A percentile compares a stretch with the other conserved stretches of the same genome.
These are phyloP conservation scores for Falco berigora DNA, from an alignment of 2,797 vertebrate genomes.

Conservation along the genomic window DNA sequence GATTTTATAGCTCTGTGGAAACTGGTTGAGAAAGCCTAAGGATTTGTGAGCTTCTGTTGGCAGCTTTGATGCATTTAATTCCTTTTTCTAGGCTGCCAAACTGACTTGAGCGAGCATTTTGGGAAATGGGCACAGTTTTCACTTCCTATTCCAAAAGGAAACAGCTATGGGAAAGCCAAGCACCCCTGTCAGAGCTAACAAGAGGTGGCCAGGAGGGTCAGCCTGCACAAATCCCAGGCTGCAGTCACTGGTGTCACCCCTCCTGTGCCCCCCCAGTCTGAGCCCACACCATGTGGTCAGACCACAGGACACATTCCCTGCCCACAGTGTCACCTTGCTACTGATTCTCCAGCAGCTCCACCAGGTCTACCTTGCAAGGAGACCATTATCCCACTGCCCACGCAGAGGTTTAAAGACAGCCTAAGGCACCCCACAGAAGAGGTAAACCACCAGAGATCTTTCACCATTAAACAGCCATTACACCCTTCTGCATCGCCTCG, in stretches of 20 bases:
- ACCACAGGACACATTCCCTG: not conserved
- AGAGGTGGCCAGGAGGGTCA: not conserved
- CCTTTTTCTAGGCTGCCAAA: not conserved
- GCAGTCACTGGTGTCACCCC: not conserved
- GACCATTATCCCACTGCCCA: not conserved
- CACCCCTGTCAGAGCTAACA: not conserved
- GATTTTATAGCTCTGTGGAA: not conserved
- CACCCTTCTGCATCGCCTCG: not conserved
- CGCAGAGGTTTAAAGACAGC: not conserved
- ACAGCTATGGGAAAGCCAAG: not conserved
- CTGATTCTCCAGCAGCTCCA: not conserved
- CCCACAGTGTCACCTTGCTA: not conserved
- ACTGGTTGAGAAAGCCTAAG: not conserved
- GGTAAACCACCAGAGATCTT: not conserved
- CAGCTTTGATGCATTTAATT: not conserved
- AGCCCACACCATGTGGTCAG: not conserved
- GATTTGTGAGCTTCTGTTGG: not conserved
- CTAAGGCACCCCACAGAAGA: not conserved
- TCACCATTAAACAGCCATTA: not conserved
- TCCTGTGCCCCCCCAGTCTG: no score
- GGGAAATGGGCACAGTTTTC: not conserved
- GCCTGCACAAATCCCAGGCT: not conserved
- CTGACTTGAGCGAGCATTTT: not conserved
- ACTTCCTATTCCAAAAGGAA: not conserved
- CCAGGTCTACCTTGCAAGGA: not conserved